phyloP scores from a whole-genome alignment of 2,888 invertebrate genomes.

The Metacarcinus magister region DNA sequence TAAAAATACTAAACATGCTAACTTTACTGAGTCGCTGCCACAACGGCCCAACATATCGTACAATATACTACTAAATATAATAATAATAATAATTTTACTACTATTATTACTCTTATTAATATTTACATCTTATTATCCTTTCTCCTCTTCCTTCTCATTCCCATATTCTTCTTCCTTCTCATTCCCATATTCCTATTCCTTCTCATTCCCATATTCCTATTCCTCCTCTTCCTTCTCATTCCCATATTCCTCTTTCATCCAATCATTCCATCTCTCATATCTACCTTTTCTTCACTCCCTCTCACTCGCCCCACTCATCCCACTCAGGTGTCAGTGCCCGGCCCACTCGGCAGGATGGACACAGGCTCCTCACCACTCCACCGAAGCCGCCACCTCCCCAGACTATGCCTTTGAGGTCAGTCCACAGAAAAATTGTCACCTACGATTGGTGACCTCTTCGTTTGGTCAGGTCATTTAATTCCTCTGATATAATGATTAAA shows the following conservation, averaged over 20 bases:
- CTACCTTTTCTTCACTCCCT: background rate
- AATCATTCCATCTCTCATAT: background rate
- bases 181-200: too few species aligned
- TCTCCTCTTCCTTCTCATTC: too few species aligned
- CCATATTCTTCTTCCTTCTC: too few species aligned
- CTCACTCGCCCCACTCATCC: background rate
- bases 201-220: background rate
- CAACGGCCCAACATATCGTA: too few species aligned
- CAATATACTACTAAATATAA: too few species aligned
- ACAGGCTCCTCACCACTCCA: conserved; percentile 84
- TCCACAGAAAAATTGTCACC: background rate
- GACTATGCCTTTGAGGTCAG: conserved; percentile 92
- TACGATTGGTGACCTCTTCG: background rate
- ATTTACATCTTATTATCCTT: too few species aligned
- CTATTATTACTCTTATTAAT: too few species aligned
- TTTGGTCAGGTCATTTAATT: background rate
- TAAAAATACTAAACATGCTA: too few species aligned
- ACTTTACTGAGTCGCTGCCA: too few species aligned
- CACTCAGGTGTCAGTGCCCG: conserved; percentile 87
- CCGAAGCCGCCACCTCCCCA: conserved; percentile 84
- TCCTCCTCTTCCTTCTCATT: background rate
- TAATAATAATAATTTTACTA: too few species aligned
- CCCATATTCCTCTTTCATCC: background rate
- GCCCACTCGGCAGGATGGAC: conserved; percentile 89
- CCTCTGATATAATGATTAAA: background rate